Conservation (phyloP, 2,888 invertebrate genomes). For the Dryobota labecula region DNA sequence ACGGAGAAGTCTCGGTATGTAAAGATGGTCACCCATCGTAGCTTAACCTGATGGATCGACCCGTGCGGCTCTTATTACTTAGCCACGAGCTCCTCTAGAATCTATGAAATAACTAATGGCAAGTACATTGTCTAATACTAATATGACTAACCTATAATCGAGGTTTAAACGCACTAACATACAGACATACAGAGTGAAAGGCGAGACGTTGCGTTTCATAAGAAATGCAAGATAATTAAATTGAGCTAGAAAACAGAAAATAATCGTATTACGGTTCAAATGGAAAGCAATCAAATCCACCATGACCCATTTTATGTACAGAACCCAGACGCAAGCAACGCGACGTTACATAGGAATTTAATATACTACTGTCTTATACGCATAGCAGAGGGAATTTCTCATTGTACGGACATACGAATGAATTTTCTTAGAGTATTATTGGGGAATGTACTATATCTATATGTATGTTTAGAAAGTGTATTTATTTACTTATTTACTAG, state of each 20-base stretch:
- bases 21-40: no score
- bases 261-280: conserved; percentile 13
- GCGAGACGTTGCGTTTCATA: no score
- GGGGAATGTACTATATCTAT: background rate
- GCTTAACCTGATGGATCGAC: no score
- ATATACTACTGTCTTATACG: conserved; percentile 37
- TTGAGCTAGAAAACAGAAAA: no score
- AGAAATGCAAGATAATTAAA: background rate
- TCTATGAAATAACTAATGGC: no score
- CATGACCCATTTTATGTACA: conserved; percentile 31
- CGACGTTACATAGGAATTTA: conserved; percentile 46
- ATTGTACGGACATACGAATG: conserved; percentile 26
- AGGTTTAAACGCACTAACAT: background rate
- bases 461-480: background rate
- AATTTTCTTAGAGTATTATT: conserved; percentile 33
- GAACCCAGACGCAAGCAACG: conserved; percentile 13
- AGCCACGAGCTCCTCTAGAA: no score
- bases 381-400: conserved; percentile 37
- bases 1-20: no score
- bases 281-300: conserved; percentile 36
- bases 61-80: no score
- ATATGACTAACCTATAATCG: no score
- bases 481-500: no score
- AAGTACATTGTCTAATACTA: no score
- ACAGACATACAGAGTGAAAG: background rate